Evolutionary conservation across 2,797 vertebrate species (phyloP).

Genomic region (Balearica regulorum): DNA sequence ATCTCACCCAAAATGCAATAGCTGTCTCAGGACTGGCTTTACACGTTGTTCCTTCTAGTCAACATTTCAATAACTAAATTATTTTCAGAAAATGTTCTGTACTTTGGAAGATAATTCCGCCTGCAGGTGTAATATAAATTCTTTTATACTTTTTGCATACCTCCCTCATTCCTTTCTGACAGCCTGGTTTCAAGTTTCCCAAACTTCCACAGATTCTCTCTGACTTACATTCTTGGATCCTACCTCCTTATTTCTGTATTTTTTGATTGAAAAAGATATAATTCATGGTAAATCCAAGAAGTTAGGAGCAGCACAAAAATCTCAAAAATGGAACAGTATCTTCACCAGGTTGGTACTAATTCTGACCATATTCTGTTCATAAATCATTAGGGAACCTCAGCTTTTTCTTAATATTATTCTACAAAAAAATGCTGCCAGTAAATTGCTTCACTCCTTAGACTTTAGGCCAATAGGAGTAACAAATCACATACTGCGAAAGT

Average conservation of each 20-base stretch:
- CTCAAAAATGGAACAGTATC: neutral
- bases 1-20: neutral
- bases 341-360: neutral
- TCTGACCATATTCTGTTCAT: neutral
- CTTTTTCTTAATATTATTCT: neutral
- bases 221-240: neutral
- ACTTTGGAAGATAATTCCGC: neutral
- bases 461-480: neutral
- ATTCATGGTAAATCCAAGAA: neutral
- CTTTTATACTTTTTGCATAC: neutral
- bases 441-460: neutral
- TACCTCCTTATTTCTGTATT: neutral
- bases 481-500: neutral
- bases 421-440: neutral
- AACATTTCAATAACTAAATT: neutral
- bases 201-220: neutral
- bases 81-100: neutral
- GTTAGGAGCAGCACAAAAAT: neutral
- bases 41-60: neutral
- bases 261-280: neutral
- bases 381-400: neutral
- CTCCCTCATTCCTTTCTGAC: neutral
- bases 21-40: neutral
- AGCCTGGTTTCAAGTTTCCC: neutral
- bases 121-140: neutral